Evolutionary conservation across 92 coral and sea anemone species (phyloP).

Genomic region (Desmophyllum pertusum): DNA sequence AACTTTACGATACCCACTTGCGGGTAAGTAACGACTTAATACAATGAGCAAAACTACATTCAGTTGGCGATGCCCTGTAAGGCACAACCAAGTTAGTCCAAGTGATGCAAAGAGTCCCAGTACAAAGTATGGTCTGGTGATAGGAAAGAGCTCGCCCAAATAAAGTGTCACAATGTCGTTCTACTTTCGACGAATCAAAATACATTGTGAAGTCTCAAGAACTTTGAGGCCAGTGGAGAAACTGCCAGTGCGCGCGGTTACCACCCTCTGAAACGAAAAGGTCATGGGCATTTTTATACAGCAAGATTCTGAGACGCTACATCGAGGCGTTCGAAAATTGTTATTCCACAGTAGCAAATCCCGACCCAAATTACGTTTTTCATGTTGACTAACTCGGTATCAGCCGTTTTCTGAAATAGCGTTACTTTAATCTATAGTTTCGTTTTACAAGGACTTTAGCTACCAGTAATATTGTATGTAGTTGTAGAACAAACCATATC

Average conservation of each 20-base stretch:
- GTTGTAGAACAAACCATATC: background rate
- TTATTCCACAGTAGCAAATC: background rate
- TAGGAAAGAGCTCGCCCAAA: background rate
- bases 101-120: no score
- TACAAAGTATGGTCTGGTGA: background rate
- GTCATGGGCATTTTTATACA: background rate
- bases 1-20: background rate
- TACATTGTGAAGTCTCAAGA: background rate
- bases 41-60: background rate
- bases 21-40: background rate
- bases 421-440: background rate
- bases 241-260: background rate
- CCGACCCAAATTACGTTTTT: background rate
- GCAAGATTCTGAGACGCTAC: background rate
- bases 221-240: background rate
- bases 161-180: background rate
- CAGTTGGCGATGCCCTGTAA: background rate
- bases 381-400: background rate
- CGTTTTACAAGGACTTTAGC: background rate
- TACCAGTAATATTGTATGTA: background rate
- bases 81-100: background rate
- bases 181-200: background rate
- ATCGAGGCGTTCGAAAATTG: background rate
- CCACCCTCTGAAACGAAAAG: slow-evolving; percentile 10
- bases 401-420: background rate